Base-by-base conservation (phyloP, 1,140 invertebrate genomes). In the Macrobrachium rosenbergii region DNA sequence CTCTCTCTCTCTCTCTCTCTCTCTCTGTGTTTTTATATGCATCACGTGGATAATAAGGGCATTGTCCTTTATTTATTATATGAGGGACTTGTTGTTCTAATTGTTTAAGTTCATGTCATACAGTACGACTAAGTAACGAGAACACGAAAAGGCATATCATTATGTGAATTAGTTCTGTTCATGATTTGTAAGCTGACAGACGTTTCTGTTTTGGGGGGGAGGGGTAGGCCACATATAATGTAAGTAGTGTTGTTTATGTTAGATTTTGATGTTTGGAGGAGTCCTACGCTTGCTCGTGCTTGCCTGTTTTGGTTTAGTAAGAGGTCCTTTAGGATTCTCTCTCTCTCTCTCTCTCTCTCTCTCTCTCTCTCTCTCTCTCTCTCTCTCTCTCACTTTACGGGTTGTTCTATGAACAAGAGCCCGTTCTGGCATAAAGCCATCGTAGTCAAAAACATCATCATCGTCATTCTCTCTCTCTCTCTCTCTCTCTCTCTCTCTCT, bases 401-500 rank as follows among this genome's bases (percentile, higher is more conserved):
- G 17, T 5, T 21, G 17, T 1, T 64, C 5, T 64, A 2, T 16
- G n/a, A 23, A 16, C 12, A 23, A 37, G 17, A 14, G 3, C 37
- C 10, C 37, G 21, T 72, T 3, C 37, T 37, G 21, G 21, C 11
- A 21, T 72, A 21, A 23, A 21, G 21, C n/a, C n/a, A n/a, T n/a
- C n/a, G n/a, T n/a, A n/a, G n/a, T n/a, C n/a, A n/a, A n/a, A n/a
- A n/a, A n/a, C n/a, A n/a, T n/a, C n/a, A n/a, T n/a, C n/a, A n/a
- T n/a, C n/a, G n/a, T n/a, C n/a, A n/a, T 10, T 72, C 67, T 72
- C 67, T 72, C 67, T 72, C 67, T 72, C 67, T 72, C 67, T 72
- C 67, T 72, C 67, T 72, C 67, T 73, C 69, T 73, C 69, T 67
- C 64, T 67, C 64, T 67, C 64, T 67, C 64, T 67, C 64, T 67